Evolutionary conservation across 2,113 vertebrate genomes (phyloP).

Genomic region (Leuciscus idus): DNA sequence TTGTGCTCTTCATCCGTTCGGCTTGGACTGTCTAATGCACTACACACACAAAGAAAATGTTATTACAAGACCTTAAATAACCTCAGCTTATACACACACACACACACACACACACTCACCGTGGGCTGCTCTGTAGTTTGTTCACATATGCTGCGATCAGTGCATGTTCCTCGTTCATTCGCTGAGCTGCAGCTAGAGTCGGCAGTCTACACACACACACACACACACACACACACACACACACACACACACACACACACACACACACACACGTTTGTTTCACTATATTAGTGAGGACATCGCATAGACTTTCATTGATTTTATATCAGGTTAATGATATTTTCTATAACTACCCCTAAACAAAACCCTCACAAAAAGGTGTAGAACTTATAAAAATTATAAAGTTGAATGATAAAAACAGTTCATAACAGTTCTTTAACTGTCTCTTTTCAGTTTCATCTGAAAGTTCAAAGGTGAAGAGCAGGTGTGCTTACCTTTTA

Average conservation of each 20-base stretch:
- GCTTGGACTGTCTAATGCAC: slow-evolving; percentile 83
- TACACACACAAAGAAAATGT: slow-evolving; percentile 59
- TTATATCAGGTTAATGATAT: too few species aligned
- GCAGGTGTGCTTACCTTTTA: slow-evolving; percentile 80
- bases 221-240: neutral
- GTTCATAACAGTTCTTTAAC: neutral
- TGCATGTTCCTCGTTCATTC: slow-evolving; percentile 78
- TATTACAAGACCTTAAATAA: neutral
- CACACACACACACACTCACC: slow-evolving; percentile 64
- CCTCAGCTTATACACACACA: neutral
- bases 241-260: slow-evolving; percentile 38
- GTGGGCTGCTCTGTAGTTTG: slow-evolving; percentile 73
- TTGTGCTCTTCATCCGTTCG: slow-evolving; percentile 92
- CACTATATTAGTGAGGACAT: too few species aligned
- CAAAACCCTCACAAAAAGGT: too few species aligned
- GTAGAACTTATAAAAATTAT: too few species aligned
- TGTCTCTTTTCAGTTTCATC: neutral
- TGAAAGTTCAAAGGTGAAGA: neutral
- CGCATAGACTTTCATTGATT: too few species aligned
- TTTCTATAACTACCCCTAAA: too few species aligned
- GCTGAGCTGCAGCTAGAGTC: slow-evolving; percentile 69
- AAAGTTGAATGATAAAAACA: neutral
- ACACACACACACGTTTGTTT: neutral
- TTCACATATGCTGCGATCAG: slow-evolving; percentile 80
- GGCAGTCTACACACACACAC: slow-evolving; percentile 56